Evolutionary conservation across 1,140 invertebrate species (phyloP).

Genomic region (Drosophila orosa): DNA sequence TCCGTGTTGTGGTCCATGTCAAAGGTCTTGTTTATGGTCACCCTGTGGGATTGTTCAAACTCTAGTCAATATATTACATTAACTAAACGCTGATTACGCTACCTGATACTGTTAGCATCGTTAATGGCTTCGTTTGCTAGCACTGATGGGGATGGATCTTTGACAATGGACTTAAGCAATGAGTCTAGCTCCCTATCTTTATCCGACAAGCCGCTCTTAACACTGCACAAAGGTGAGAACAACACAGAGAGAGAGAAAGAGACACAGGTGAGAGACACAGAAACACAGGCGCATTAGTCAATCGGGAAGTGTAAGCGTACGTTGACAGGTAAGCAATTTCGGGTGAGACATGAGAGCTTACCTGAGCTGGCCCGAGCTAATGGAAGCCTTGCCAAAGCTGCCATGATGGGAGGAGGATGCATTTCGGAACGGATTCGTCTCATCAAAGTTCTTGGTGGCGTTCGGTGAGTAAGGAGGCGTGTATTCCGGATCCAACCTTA

Average conservation of each 20-base stretch:
- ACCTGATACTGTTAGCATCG: conserved; percentile 84
- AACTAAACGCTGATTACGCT: conserved; percentile 55
- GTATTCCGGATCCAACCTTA: conserved; percentile 75
- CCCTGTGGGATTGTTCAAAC: conserved; percentile 73
- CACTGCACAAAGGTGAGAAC: conserved; percentile 83
- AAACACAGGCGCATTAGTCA: conserved; percentile 69
- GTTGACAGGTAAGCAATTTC: conserved; percentile 7
- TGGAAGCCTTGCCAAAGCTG: conserved; percentile 84
- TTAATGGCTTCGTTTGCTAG: conserved; percentile 85
- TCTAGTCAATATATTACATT: conserved; percentile 63
- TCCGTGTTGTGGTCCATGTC: conserved; percentile 87
- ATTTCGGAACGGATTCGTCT: conserved; percentile 82
- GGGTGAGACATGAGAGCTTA: conserved; percentile 19
- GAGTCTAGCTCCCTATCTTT: conserved; percentile 86
- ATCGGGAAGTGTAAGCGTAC: conserved; percentile 45
- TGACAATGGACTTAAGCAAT: conserved; percentile 86
- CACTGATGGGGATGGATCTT: conserved; percentile 86
- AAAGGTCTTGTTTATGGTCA: conserved; percentile 86
- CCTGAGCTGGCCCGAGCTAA: conserved; percentile 83
- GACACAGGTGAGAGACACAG: conserved; percentile 61
- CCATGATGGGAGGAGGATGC: conserved; percentile 74
- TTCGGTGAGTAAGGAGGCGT: conserved; percentile 73
- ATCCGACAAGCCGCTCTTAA: conserved; percentile 85
- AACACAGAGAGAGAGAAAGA: conserved; percentile 47
- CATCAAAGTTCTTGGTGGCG: conserved; percentile 78